Evolutionary conservation across 2,113 vertebrate species (phyloP).

Genomic region (Pseudopipra pipra): DNA sequence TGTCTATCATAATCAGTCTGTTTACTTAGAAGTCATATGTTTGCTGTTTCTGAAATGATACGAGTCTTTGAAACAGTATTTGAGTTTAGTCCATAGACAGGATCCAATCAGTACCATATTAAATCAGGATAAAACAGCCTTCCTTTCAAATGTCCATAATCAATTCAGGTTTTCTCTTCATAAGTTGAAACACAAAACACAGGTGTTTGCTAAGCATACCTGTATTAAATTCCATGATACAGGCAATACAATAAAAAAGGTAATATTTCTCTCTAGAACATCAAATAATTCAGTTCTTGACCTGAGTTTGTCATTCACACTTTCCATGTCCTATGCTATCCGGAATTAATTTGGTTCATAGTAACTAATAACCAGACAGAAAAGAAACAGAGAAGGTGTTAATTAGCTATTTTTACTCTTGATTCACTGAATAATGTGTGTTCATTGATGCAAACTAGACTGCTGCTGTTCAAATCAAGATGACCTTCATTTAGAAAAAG

Average conservation of each 20-base stretch:
- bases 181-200: neutral
- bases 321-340: neutral
- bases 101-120: neutral
- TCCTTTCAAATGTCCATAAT: neutral
- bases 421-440: neutral
- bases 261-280: neutral
- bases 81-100: neutral
- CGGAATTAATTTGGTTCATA: neutral
- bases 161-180: neutral
- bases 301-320: neutral
- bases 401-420: slow-evolving; percentile 53
- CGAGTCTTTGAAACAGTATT: neutral
- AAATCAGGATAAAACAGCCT: neutral
- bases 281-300: neutral
- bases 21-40: neutral
- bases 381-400: slow-evolving; percentile 3
- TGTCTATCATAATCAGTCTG: neutral
- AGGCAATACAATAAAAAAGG: neutral
- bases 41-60: neutral
- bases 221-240: neutral
- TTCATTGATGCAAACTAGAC: neutral
- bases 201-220: neutral
- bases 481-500: neutral
- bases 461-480: neutral
- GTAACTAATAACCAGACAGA: slow-evolving; percentile 15